Evolutionary conservation across 1,140 invertebrate species (phyloP).

Genomic region (Papilio polytes): DNA sequence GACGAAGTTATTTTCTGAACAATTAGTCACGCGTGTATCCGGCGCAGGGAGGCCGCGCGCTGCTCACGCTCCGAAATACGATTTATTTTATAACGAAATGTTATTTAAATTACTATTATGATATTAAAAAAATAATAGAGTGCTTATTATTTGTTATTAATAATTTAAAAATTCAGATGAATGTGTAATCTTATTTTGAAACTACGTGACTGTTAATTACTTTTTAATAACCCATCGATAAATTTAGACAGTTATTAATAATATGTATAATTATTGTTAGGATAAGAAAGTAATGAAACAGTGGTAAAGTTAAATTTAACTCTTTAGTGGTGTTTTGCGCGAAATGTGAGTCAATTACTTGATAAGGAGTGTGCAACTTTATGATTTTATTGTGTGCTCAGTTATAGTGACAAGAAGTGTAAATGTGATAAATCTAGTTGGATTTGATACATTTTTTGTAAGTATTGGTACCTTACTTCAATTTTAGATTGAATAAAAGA

Average conservation of each 20-base stretch:
- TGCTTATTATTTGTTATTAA: not conserved
- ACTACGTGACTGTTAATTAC: not conserved
- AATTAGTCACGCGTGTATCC: slow-evolving; percentile 81
- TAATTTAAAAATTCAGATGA: not conserved
- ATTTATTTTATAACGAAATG: slow-evolving; percentile 37
- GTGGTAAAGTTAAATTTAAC: slow-evolving; percentile 1
- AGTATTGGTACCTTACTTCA: not conserved
- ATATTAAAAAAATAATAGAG: not conserved
- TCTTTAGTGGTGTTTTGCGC: not conserved
- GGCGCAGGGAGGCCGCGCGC: slow-evolving; percentile 62
- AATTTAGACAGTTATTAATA: slow-evolving; percentile 17
- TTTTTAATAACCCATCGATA: slow-evolving; percentile 21
- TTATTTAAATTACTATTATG: not conserved
- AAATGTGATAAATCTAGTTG: not conserved
- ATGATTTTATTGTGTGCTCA: slow-evolving; percentile 34
- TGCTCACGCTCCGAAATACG: slow-evolving; percentile 42
- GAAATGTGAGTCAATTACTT: slow-evolving; percentile 19
- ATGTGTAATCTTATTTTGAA: not conserved
- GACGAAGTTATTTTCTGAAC: slow-evolving; percentile 82
- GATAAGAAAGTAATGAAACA: not conserved
- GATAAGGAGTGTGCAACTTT: slow-evolving; percentile 33
- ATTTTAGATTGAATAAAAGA: not conserved
- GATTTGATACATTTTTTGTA: not conserved
- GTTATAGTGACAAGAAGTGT: not conserved
- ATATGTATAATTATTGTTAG: not conserved